Conservation (phyloP, 2,888 invertebrate genomes). For the Caenorhabditis auriculariae region DNA sequence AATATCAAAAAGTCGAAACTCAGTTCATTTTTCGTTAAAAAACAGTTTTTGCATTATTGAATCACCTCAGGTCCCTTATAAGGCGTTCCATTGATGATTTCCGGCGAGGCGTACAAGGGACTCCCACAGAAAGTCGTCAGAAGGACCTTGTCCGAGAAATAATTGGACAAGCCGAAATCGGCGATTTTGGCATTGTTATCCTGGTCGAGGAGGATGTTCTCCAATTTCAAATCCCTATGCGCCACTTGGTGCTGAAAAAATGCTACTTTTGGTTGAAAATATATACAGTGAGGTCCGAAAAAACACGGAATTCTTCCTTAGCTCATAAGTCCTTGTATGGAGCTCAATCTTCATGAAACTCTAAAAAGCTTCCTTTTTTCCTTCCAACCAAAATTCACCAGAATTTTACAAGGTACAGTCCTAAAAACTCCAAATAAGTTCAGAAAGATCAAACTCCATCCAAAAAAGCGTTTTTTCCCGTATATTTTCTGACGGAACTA, state of each 20-base stretch:
- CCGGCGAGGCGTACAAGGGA: slow-evolving; percentile 67
- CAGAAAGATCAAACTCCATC: no score
- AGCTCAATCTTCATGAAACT: no score
- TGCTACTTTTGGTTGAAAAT: not conserved
- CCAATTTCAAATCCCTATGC: slow-evolving; percentile 68
- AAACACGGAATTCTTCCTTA: no score
- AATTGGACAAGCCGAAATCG: slow-evolving; percentile 96
- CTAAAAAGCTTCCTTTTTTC: no score
- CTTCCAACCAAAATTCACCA: no score
- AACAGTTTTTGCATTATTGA: no score
- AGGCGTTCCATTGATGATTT: slow-evolving; percentile 67
- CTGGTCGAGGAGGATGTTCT: slow-evolving; percentile 67
- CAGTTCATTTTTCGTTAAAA: no score
- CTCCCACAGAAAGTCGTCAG: slow-evolving; percentile 68
- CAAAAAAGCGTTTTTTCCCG: no score
- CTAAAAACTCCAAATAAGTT: not conserved
- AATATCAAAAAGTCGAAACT: no score
- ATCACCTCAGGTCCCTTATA: slow-evolving; percentile 91
- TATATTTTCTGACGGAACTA: no score
- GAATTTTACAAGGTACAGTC: not conserved
- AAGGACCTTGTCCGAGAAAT: slow-evolving; percentile 69
- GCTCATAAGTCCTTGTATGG: no score
- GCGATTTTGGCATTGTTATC: slow-evolving; percentile 76
- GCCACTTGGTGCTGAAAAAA: slow-evolving; percentile 65
- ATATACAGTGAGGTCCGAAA: not conserved